Base-by-base conservation (phyloP, 2,888 invertebrate species). In the Lycaena phlaeas region DNA sequence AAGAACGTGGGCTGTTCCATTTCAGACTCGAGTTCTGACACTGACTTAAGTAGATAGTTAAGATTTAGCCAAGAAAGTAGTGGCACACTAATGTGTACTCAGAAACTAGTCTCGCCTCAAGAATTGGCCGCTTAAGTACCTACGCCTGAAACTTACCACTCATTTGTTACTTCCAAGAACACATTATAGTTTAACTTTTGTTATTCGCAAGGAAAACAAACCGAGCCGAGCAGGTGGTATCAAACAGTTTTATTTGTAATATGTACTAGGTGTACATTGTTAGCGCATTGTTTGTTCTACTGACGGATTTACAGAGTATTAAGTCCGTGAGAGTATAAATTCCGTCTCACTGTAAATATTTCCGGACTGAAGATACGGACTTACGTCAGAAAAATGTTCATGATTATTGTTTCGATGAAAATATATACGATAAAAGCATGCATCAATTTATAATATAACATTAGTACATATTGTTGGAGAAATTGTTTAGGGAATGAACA, bases 11-110 rank as follows among this genome's bases (percentile, higher is more conserved):
- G 67, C 64, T 76, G 68, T 76, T 77, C 74, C 69, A 54, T 76
- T 77, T 74, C 69, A 54, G 65, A 64, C 61, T 58, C 57, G 63
- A 68, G 68, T 63, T 63, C 70, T 72, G 71, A 70, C 72, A 71
- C 64, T 68, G 72, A 64, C 68, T 71, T 74, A 73, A 77, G 75
- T 77, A 71, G 70, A 77, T 78, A 79, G 78, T 77, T 76, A 69
- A 74, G 79, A 72, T 75, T 72, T 74, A 68, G 70, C 62, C 66
- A 63, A 66, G 67, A 64, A 70, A 72, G 64, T 60, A 59, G 53
- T 56, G 57, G 59, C 66, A 59, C 72, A 61, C 74, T 79, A 79
- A 82, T 78, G 79, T 76, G 70, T 75, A 67, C 78, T 76, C 68
- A 57, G 72, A 77, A 76, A 78, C 76, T 77, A 76, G 71, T 69